Evolutionary conservation across 1,140 invertebrate genomes (phyloP).

Genomic region (Scaptodrosophila lebanonensis): DNA sequence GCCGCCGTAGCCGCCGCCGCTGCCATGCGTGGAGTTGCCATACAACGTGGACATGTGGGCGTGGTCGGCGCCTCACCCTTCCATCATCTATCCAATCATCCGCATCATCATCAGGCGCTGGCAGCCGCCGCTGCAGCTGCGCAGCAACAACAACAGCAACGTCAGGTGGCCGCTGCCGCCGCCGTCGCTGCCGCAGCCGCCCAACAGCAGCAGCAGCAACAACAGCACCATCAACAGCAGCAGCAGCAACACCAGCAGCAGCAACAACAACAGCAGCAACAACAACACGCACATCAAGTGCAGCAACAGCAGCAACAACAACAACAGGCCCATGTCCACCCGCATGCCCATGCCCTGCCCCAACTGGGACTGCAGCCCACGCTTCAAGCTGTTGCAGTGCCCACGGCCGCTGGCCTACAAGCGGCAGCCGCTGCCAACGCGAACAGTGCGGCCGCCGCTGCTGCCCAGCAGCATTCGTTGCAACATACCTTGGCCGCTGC

Average conservation of each 20-base stretch:
- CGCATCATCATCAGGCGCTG: conserved; percentile 80
- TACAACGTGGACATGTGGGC: conserved; percentile 82
- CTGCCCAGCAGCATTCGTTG: conserved; percentile 50
- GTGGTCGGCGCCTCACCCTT: conserved; percentile 79
- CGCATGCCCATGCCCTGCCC: conserved; percentile 50
- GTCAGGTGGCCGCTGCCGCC: conserved; percentile 82
- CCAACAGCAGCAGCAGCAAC: conserved; percentile 84
- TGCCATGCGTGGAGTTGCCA: conserved; percentile 82
- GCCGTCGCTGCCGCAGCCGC: conserved; percentile 80
- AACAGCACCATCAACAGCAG: conserved; percentile 37
- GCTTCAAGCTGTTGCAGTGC: conserved; percentile 56
- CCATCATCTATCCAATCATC: conserved; percentile 78
- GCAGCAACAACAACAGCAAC: conserved; percentile 81
- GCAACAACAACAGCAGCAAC: conserved; percentile 55
- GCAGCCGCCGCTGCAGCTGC: conserved; percentile 80
- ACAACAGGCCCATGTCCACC: conserved; percentile 79
- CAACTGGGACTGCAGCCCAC: conserved; percentile 45
- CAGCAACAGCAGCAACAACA: conserved; percentile 80
- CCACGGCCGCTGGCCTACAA: conserved; percentile 43
- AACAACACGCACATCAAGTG: conserved; percentile 40
- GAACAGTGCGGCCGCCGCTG: conserved; percentile 46
- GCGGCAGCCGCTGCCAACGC: conserved; percentile 24
- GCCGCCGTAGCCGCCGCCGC: conserved; percentile 81
- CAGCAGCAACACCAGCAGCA: conserved; percentile 48
- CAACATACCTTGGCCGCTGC: conserved; percentile 59